A percentile compares a stretch with the other conserved stretches of the same genome.
These are phyloP conservation scores for Oryzias javanicus DNA, from an alignment of 2,113 vertebrate genomes.

Conservation along the genomic window DNA sequence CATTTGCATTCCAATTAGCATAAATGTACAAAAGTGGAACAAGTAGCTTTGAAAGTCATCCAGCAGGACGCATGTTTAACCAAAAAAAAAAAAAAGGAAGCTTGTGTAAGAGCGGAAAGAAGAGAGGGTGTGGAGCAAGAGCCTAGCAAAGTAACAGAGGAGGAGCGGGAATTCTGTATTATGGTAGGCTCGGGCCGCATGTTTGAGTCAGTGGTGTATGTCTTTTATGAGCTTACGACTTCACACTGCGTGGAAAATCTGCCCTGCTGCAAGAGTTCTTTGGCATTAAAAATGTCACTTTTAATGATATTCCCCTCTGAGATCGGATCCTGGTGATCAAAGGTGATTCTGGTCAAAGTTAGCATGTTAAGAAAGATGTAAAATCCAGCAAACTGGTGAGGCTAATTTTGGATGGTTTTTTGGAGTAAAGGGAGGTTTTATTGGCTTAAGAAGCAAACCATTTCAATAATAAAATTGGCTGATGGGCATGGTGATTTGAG, in stretches of 20 bases:
- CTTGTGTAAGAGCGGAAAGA: conserved; percentile 26
- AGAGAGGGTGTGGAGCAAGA: conserved; percentile 18
- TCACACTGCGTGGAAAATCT: conserved; percentile 75
- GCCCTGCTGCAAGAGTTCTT: conserved; percentile 54
- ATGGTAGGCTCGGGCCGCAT: conserved; percentile 57
- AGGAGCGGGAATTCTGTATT: conserved; percentile 42
- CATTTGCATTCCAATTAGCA: conserved; percentile 78
- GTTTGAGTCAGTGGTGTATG: conserved; percentile 71
- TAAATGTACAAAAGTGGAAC: conserved; percentile 77
- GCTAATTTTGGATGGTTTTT: conserved; percentile 20
- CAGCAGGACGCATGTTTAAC: conserved; percentile 65
- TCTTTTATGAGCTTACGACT: conserved; percentile 75
- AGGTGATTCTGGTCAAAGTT: conserved; percentile 61
- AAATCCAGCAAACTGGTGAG: conserved; percentile 7
- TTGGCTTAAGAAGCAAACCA: too few relatives aligned
- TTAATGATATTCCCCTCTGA: conserved; percentile 67
- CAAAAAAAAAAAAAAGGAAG: conserved; percentile 20
- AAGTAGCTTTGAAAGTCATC: conserved; percentile 78
- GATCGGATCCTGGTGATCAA: conserved; percentile 73
- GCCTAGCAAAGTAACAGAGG: conserved; percentile 2
- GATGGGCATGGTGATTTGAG: too few relatives aligned
- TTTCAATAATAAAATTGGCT: too few relatives aligned
- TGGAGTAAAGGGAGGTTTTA: neutral
- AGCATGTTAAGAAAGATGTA: conserved; percentile 57
- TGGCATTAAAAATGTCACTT: conserved; percentile 73